Base-by-base conservation (phyloP, 1,140 invertebrate genomes). In the Magallana gigas region DNA sequence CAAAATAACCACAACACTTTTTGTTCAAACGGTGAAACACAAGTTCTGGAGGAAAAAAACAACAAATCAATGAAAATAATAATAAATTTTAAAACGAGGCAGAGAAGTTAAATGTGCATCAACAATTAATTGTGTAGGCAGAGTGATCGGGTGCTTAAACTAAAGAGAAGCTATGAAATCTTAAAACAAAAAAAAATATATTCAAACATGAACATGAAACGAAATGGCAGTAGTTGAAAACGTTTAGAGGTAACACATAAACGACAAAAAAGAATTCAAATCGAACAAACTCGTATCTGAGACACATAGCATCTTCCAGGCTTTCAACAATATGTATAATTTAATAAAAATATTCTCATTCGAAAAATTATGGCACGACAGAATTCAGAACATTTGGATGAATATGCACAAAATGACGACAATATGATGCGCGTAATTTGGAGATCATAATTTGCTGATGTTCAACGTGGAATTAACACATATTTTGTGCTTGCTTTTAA, bases 241-340 rank as follows among this genome's bases (percentile, higher is more conserved):
- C 59, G 18, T 29, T 60, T 9, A 76, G 59, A 84, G 23, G 3
- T 84, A 84, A 62, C n/a, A 84, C 58, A 62, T 62, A 36, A 23
- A 84, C 18, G 59, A 48, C 23, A 59, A 23, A 84, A 60, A n/a
- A 84, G 12, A 80, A 83, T 57, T 56, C 36, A 64, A 57, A 83
- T 57, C 18, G 57, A 83, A 83, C 57, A 18, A 83, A 83, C 48
- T 83, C 81, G 56, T 83, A 83, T 83, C 48, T 57, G 81, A 83
- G 48, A 83, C 81, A 57, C 48, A 14, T 12, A 83, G 48, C 18
- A 83, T 23, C 81, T 57, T 58, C 56, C 16, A 57, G 81, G 48
- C 57, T 59, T 84, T 84, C 83, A 84, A 62, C 57, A 84, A 84
- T 84, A 84, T 57, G 23, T 84, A 62, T 84, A 84, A 83, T 57